Percentiles rank a stretch among this genome's conserved stretches.
phyloP scores from a whole-genome alignment of 2,888 invertebrate genomes.

The Amblyteles armatorius region DNA sequence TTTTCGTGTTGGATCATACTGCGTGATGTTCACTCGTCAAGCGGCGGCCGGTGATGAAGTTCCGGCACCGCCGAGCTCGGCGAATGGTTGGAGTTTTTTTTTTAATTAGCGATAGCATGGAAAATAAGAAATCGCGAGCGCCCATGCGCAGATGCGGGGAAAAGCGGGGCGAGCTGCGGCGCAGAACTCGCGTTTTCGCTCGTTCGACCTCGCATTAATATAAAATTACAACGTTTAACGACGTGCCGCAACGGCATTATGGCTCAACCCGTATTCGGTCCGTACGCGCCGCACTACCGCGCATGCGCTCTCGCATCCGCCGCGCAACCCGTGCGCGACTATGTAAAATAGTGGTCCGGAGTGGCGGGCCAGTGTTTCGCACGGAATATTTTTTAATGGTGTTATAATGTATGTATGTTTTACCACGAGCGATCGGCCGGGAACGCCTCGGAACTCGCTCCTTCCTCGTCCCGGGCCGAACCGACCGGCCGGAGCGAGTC shows the following conservation, averaged over 20 bases:
- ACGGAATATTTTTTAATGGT: constrained; percentile 81
- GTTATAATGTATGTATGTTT: constrained; percentile 84
- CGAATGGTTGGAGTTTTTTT: too few relatives aligned
- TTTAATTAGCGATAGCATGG: too few relatives aligned
- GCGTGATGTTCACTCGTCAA: too few relatives aligned
- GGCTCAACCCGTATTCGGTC: constrained; percentile 7
- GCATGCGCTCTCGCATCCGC: constrained; percentile 40
- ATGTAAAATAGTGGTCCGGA: constrained; percentile 79
- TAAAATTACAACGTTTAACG: constrained; percentile 76
- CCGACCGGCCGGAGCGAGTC: constrained; percentile 17
- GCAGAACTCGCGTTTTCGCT: constrained; percentile 58
- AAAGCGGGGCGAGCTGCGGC: constrained; percentile 50
- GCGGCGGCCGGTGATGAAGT: too few relatives aligned
- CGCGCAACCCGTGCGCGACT: constrained; percentile 57
- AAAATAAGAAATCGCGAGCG: background rate
- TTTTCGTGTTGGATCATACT: background rate
- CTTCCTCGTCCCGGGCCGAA: background rate
- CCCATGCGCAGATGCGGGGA: constrained; percentile 10
- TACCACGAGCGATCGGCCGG: constrained; percentile 74
- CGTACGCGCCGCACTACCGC: constrained; percentile 8
- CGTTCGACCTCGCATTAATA: constrained; percentile 66
- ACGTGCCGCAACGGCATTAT: constrained; percentile 70
- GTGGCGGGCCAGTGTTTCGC: constrained; percentile 75
- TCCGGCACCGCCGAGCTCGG: too few relatives aligned
- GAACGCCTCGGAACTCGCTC: constrained; percentile 28